Evolutionary conservation across 2,113 vertebrate species (phyloP).

Genomic region (Ascaphus truei): DNA sequence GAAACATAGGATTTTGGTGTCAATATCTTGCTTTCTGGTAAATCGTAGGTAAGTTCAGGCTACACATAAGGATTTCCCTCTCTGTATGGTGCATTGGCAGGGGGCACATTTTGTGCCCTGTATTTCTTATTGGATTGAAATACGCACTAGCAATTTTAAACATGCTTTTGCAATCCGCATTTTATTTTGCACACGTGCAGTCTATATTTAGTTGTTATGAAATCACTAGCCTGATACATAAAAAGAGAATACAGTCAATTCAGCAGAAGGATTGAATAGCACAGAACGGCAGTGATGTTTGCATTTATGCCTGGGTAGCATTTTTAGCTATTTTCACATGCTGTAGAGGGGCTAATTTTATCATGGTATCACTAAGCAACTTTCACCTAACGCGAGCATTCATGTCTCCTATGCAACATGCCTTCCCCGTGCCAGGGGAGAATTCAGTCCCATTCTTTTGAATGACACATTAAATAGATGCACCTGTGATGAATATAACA

Average conservation of each 20-base stretch:
- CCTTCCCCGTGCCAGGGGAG: neutral
- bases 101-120: no score
- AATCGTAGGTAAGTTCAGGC: no score
- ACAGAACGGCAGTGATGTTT: neutral
- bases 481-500: no score
- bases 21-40: no score
- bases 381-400: conserved; percentile 8
- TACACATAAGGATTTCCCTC: no score
- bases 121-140: no score
- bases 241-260: neutral
- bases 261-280: neutral
- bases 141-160: neutral
- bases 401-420: neutral
- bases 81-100: no score
- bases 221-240: neutral
- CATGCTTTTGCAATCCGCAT: neutral
- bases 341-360: conserved; percentile 3
- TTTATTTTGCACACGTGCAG: neutral
- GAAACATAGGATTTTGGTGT: no score
- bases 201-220: neutral
- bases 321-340: conserved; percentile 8
- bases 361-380: conserved; percentile 10
- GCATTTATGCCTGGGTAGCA: neutral
- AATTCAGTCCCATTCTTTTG: no score
- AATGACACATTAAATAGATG: no score